Evolutionary conservation across 2,113 vertebrate species (phyloP).

Genomic region (Protomyctophum bolini): DNA sequence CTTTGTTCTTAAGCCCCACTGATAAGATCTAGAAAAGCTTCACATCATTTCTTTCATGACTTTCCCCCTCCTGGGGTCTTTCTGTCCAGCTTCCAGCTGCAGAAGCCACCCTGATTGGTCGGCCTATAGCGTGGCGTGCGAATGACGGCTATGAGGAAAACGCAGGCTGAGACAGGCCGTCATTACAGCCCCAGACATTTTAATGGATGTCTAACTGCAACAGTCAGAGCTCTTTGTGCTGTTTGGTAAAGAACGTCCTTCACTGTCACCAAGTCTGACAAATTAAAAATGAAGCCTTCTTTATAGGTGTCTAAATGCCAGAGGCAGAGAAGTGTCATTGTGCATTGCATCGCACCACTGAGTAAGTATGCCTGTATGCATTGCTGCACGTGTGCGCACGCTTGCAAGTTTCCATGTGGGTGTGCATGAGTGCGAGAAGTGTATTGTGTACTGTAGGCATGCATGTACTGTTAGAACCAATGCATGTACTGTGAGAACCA

Average conservation of each 20-base stretch:
- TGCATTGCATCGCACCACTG: neutral
- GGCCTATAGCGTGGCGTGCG: conserved; percentile 38
- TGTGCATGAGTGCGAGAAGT: neutral
- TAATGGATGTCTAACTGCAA: conserved; percentile 59
- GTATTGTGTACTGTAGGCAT: conserved; percentile 7
- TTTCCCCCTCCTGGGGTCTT: conserved; percentile 43
- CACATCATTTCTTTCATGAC: conserved; percentile 66
- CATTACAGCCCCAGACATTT: conserved; percentile 60
- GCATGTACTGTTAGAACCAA: neutral
- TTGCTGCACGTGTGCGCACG: conserved; percentile 20
- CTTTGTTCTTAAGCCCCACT: conserved; percentile 62
- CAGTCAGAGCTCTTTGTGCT: conserved; percentile 61
- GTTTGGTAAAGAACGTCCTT: conserved; percentile 67
- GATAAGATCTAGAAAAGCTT: conserved; percentile 72
- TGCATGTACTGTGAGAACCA: too few species aligned
- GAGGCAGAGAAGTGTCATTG: neutral
- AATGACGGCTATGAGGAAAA: conserved; percentile 34
- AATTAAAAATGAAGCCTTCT: conserved; percentile 48
- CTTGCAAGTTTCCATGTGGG: conserved; percentile 23
- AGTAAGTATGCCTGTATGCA: neutral
- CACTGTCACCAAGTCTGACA: conserved; percentile 66
- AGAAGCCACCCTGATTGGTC: conserved; percentile 69
- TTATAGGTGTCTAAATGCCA: conserved; percentile 40
- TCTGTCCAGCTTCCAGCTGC: conserved; percentile 68
- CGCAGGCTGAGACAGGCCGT: conserved; percentile 56